Percentiles rank a stretch among this genome's conserved stretches.
Evolutionary conservation across 2,113 vertebrate species (phyloP).

Genomic region (Cololabis saira): DNA sequence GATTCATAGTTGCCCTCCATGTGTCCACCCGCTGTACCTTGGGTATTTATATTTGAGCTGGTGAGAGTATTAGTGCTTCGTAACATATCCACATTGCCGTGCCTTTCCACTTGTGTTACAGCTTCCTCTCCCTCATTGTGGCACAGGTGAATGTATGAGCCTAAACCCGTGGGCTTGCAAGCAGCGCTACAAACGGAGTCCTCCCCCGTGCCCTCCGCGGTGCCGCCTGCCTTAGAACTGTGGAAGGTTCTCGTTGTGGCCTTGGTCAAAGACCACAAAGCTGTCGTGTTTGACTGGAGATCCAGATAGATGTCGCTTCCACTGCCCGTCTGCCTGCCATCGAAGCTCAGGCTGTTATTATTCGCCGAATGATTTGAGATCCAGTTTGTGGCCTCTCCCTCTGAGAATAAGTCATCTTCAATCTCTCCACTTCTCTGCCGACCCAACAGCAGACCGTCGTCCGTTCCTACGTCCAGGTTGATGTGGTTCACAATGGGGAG

Average conservation of each 20-base stretch:
- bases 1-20: slow-evolving; percentile 37
- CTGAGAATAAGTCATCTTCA: slow-evolving; percentile 63
- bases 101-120: slow-evolving; percentile 40
- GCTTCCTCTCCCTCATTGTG: slow-evolving; percentile 55
- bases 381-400: slow-evolving; percentile 82
- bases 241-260: slow-evolving; percentile 66
- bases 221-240: slow-evolving; percentile 43
- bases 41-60: slow-evolving; percentile 33
- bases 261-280: slow-evolving; percentile 67
- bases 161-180: slow-evolving; percentile 45
- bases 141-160: slow-evolving; percentile 71
- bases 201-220: slow-evolving; percentile 44
- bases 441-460: slow-evolving; percentile 65
- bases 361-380: slow-evolving; percentile 89
- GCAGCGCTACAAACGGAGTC: slow-evolving; percentile 30
- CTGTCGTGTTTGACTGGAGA: slow-evolving; percentile 63
- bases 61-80: slow-evolving; percentile 46
- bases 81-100: slow-evolving; percentile 41
- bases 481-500: slow-evolving; percentile 71
- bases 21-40: slow-evolving; percentile 26
- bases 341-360: slow-evolving; percentile 85
- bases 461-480: slow-evolving; percentile 69
- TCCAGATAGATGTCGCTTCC: slow-evolving; percentile 73
- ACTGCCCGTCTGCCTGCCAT: slow-evolving; percentile 64
- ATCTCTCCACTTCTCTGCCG: slow-evolving; percentile 45